Evolutionary conservation across 2,888 invertebrate genomes (phyloP).

Genomic region (Dryococelus australis): DNA sequence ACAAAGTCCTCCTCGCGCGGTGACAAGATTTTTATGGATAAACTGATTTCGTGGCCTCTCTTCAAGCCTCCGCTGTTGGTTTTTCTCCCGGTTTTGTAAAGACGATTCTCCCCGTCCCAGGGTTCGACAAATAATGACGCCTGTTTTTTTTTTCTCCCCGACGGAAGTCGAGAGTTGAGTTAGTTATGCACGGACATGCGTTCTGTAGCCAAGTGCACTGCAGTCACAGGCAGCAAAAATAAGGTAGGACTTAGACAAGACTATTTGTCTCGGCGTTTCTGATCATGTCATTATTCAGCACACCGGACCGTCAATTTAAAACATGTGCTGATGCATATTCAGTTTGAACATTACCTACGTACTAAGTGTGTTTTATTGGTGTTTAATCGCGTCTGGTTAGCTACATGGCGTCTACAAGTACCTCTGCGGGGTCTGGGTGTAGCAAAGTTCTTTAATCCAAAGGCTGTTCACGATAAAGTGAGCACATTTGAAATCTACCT

Average conservation of each 20-base stretch:
- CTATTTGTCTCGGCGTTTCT: neutral
- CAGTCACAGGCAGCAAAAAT: neutral
- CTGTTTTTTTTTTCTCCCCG: neutral
- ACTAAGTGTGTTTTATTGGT: too few relatives aligned
- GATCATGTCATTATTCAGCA: too few relatives aligned
- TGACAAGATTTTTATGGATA: neutral
- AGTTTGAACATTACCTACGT: too few relatives aligned
- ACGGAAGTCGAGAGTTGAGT: neutral
- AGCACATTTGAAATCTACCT: too few relatives aligned
- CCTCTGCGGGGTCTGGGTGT: too few relatives aligned
- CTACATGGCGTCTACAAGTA: too few relatives aligned
- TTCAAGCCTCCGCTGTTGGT: neutral
- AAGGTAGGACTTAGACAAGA: neutral
- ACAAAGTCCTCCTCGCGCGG: neutral
- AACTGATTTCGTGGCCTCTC: neutral
- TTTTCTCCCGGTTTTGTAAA: neutral
- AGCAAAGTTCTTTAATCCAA: too few relatives aligned
- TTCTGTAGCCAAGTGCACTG: neutral
- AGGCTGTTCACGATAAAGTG: too few relatives aligned
- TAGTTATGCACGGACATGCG: constrained; percentile 1
- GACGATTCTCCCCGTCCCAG: neutral
- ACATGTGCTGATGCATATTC: too few relatives aligned
- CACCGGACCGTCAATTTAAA: too few relatives aligned
- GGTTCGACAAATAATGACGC: neutral
- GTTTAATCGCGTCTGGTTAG: too few relatives aligned